Evolutionary conservation across 2,888 invertebrate genomes (phyloP).

Genomic region (Onchidella celtica): DNA sequence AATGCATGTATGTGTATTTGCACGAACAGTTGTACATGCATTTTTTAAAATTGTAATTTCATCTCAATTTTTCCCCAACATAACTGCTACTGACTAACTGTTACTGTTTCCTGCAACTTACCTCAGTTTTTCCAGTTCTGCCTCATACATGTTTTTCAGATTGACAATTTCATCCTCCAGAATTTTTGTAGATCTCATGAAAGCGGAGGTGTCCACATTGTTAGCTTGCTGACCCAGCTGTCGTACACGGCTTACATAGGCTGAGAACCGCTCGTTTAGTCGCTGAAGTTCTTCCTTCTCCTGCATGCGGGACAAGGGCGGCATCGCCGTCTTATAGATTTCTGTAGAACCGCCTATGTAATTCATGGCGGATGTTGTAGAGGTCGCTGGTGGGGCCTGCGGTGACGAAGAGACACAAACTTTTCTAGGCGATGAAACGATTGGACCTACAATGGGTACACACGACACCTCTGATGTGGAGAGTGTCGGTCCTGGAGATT

Average conservation of each 20-base stretch:
- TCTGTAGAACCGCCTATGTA: slow-evolving; percentile 21
- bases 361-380: slow-evolving; percentile 24
- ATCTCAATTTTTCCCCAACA: not conserved
- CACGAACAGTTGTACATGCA: too few species aligned
- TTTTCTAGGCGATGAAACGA: too few species aligned
- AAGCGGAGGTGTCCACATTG: slow-evolving; percentile 67
- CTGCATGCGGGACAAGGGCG: slow-evolving; percentile 54
- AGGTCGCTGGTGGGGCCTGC: not conserved
- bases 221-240: slow-evolving; percentile 65
- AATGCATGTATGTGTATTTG: too few species aligned
- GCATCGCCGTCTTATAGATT: not conserved
- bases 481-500: not conserved
- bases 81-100: not conserved
- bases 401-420: not conserved
- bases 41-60: too few species aligned
- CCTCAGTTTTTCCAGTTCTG: slow-evolving; percentile 74
- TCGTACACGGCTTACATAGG: slow-evolving; percentile 69
- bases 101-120: slow-evolving; percentile 44
- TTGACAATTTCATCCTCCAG: slow-evolving; percentile 73
- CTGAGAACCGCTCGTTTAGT: slow-evolving; percentile 70
- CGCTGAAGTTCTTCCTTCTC: slow-evolving; percentile 70
- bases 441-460: not conserved
- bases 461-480: not conserved
- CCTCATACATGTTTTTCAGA: slow-evolving; percentile 73
- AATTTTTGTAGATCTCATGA: slow-evolving; percentile 69